Conservation (phyloP, 1,140 invertebrate genomes). For the Polypedilum pembai region DNA sequence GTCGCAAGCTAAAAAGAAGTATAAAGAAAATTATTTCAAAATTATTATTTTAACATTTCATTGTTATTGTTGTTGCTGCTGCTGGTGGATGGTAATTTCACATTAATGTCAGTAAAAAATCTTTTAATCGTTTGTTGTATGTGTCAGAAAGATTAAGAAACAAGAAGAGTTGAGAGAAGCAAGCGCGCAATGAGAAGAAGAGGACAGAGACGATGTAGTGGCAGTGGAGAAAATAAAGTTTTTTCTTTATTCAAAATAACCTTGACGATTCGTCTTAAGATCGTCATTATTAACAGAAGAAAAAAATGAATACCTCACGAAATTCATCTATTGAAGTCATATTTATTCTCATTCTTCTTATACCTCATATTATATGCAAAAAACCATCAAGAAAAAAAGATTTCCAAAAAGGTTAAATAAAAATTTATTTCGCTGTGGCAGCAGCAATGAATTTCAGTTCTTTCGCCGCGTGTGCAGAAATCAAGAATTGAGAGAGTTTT, state of each 20-base stretch:
- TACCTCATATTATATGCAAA: slow-evolving; percentile 17
- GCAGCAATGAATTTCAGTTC: neutral
- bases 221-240: neutral
- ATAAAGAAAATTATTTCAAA: too few relatives aligned
- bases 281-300: slow-evolving; percentile 15
- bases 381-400: neutral
- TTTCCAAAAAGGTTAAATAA: neutral
- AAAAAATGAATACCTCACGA: neutral
- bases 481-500: neutral
- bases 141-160: neutral
- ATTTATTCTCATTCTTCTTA: neutral
- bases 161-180: too few relatives aligned
- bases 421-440: neutral
- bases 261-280: slow-evolving; percentile 19
- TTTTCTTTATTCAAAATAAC: slow-evolving; percentile 21
- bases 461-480: slow-evolving; percentile 15
- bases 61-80: too few relatives aligned
- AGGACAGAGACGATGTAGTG: neutral
- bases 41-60: too few relatives aligned
- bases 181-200: neutral
- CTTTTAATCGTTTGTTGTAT: neutral
- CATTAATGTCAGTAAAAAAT: neutral
- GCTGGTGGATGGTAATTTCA: neutral
- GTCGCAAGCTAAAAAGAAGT: too few relatives aligned
- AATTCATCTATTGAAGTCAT: neutral